Percentiles rank a stretch among this genome's conserved stretches.
Evolutionary conservation across 2,113 vertebrate species (phyloP).

Genomic region (Triplophysa rosa): DNA sequence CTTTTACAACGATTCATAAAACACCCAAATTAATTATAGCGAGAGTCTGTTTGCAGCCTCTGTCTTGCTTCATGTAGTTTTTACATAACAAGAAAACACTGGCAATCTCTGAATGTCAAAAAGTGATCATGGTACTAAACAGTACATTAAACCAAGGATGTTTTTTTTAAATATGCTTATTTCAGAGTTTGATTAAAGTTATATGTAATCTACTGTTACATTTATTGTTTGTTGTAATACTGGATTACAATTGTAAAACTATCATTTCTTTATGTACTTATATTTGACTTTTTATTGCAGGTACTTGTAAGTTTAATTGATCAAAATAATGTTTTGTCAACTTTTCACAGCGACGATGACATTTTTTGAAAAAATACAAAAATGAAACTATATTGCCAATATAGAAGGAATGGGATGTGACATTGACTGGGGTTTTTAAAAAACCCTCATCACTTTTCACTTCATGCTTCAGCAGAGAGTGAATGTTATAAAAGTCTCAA

Average conservation of each 20-base stretch:
- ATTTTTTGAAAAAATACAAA: too few species aligned
- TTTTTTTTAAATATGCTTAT: background rate
- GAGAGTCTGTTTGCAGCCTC: background rate
- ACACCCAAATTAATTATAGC: background rate
- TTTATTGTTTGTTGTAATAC: background rate
- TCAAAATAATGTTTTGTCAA: too few species aligned
- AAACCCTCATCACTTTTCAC: background rate
- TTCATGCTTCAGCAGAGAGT: background rate
- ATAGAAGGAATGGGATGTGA: too few species aligned
- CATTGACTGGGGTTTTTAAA: background rate
- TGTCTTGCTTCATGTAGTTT: background rate
- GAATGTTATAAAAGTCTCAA: conserved; percentile 3
- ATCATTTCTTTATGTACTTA: too few species aligned
- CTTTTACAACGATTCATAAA: conserved; percentile 54
- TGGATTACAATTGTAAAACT: too few species aligned
- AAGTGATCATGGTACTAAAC: background rate
- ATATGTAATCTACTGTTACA: too few species aligned
- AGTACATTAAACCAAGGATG: background rate
- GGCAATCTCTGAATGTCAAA: background rate
- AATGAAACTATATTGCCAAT: too few species aligned
- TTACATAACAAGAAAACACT: background rate
- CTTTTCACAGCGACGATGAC: too few species aligned
- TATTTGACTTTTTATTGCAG: too few species aligned
- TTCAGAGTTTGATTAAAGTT: too few species aligned
- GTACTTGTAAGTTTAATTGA: too few species aligned